phyloP scores from a whole-genome alignment of 1,140 invertebrate genomes.

The Drosophila auraria region DNA sequence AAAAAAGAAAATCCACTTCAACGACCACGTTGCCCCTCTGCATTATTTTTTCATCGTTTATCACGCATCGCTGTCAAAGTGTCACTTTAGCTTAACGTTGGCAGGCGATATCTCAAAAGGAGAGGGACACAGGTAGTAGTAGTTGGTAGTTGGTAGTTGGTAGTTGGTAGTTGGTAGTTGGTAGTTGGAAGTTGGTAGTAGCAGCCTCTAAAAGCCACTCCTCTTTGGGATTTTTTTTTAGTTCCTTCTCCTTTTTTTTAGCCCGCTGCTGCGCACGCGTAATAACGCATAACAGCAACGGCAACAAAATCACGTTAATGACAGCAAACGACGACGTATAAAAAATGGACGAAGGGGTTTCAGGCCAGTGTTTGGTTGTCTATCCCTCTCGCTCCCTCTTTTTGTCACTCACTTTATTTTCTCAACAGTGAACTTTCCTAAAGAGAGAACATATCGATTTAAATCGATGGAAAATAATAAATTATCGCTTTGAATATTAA shows the following conservation, averaged over 20 bases:
- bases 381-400: not conserved
- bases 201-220: constrained; percentile 24
- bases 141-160: constrained; percentile 6
- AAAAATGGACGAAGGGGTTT: constrained; percentile 1
- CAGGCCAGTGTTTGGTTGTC: not conserved
- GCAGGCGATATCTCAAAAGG: constrained; percentile 68
- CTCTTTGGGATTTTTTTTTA: constrained; percentile 12
- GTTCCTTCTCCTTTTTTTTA: not conserved
- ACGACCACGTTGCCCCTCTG: constrained; percentile 11
- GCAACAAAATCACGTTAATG: constrained; percentile 78
- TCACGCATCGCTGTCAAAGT: constrained; percentile 83
- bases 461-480: too few relatives aligned
- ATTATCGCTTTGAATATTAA: not conserved
- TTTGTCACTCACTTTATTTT: not conserved
- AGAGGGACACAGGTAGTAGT: constrained; percentile 32
- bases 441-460: too few relatives aligned
- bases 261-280: constrained; percentile 60
- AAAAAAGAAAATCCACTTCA: constrained; percentile 7
- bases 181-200: constrained; percentile 8
- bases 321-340: constrained; percentile 60
- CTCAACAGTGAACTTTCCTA: not conserved
- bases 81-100: constrained; percentile 81
- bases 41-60: constrained; percentile 71
- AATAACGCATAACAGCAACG: constrained; percentile 75
- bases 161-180: constrained; percentile 11